A percentile compares a stretch with the other conserved stretches of the same genome.
Evolutionary conservation across 2,113 vertebrate species (phyloP).

Genomic region (Candoia aspera): DNA sequence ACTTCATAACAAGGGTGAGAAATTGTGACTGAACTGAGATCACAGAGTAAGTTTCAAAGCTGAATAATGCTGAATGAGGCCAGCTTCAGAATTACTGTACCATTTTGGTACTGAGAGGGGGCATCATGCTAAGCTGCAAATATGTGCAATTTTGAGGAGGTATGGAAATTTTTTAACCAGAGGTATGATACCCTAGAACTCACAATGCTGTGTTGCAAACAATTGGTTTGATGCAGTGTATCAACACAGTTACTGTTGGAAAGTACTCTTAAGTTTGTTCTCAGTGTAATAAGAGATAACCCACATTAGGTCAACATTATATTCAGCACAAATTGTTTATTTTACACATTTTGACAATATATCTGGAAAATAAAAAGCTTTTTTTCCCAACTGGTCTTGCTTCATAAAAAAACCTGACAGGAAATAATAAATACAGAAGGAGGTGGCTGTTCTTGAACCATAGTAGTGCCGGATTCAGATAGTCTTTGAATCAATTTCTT

Average conservation of each 20-base stretch:
- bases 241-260: neutral
- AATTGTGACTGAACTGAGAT: neutral
- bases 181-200: neutral
- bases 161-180: neutral
- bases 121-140: neutral
- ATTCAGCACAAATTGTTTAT: neutral
- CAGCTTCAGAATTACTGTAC: neutral
- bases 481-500: constrained; percentile 27
- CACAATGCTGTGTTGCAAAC: neutral
- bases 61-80: neutral
- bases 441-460: neutral
- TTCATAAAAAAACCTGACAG: neutral
- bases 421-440: constrained; percentile 5
- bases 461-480: constrained; percentile 24
- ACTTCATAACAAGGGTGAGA: neutral
- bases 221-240: neutral
- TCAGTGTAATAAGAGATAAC: neutral
- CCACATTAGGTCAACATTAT: neutral
- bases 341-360: neutral
- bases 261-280: neutral
- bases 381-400: neutral
- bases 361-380: neutral
- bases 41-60: neutral
- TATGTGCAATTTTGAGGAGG: neutral
- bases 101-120: neutral